Conservation (phyloP, 2,797 vertebrate species). For the Halcyon badia region DNA sequence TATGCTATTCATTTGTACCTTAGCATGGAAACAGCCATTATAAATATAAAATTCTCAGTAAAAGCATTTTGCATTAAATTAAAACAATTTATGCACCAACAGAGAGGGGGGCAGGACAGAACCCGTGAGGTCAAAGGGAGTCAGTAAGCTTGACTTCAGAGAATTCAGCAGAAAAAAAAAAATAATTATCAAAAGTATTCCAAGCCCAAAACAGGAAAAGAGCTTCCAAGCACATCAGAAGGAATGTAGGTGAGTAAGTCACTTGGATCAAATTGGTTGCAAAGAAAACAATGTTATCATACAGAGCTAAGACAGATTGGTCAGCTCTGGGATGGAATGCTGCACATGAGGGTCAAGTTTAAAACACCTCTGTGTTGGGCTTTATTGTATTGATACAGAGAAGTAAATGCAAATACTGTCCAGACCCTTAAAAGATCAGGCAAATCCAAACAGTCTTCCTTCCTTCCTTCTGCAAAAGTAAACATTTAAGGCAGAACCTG, state of each 20-base stretch:
- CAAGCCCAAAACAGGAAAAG: background rate
- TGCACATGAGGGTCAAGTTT: background rate
- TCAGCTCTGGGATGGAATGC: background rate
- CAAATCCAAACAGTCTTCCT: conserved; percentile 56
- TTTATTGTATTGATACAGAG: conserved; percentile 18
- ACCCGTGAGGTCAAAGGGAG: conserved; percentile 36
- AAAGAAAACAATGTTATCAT: conserved; percentile 19
- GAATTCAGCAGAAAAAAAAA: background rate
- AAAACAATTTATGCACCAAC: conserved; percentile 47
- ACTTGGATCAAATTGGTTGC: background rate
- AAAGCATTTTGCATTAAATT: conserved; percentile 65
- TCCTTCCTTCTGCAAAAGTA: conserved; percentile 60
- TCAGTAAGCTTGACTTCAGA: background rate
- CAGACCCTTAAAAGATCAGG: conserved; percentile 31
- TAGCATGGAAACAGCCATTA: conserved; percentile 65
- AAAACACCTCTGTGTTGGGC: background rate
- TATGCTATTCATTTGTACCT: conserved; percentile 74
- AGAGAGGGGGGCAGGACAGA: conserved; percentile 28
- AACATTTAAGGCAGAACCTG: conserved; percentile 35
- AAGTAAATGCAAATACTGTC: conserved; percentile 56
- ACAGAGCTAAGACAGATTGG: background rate
- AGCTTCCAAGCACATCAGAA: conserved; percentile 32
- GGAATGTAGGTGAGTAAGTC: conserved; percentile 32
- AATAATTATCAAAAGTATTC: background rate
- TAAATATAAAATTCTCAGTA: conserved; percentile 55